Evolutionary conservation across 2,888 invertebrate species (phyloP).

Genomic region (Trimorus sp.): DNA sequence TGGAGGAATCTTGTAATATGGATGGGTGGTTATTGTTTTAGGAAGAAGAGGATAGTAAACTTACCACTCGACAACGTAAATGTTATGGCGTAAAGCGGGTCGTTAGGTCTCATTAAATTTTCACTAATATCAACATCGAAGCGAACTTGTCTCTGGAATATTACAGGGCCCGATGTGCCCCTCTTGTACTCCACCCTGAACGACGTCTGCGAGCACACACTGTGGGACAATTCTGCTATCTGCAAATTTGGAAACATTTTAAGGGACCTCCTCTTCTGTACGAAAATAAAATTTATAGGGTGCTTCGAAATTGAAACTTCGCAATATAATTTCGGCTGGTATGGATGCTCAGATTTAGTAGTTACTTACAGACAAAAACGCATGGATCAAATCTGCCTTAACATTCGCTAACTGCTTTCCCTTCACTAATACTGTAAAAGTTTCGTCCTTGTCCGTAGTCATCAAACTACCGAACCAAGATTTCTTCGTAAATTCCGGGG

Average conservation of each 20-base stretch:
- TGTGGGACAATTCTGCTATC: constrained; percentile 98
- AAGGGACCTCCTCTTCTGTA: no score
- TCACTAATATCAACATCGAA: constrained; percentile 96
- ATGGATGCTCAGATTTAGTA: no score
- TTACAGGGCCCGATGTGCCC: constrained; percentile 95
- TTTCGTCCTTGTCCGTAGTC: constrained; percentile 98
- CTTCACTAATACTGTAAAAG: constrained; percentile 97
- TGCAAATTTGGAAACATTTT: constrained; percentile 78
- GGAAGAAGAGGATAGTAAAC: constrained; percentile 56
- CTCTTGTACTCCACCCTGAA: constrained; percentile 99
- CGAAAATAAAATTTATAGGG: no score
- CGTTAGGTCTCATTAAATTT: constrained; percentile 90
- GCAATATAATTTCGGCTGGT: no score
- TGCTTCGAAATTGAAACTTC: no score
- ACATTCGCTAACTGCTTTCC: constrained; percentile 98
- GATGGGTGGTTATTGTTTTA: no score
- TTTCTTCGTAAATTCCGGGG: constrained; percentile 97
- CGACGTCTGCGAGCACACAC: constrained; percentile 98
- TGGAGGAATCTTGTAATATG: no score
- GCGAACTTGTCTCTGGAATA: constrained; percentile 98
- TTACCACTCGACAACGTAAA: constrained; percentile 96
- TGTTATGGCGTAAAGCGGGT: constrained; percentile 94
- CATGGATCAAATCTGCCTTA: constrained; percentile 99
- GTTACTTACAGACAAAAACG: constrained; percentile 94
- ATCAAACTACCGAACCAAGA: constrained; percentile 99